Evolutionary conservation across 2,888 invertebrate species (phyloP).

Genomic region (Sepiola atlantica): DNA sequence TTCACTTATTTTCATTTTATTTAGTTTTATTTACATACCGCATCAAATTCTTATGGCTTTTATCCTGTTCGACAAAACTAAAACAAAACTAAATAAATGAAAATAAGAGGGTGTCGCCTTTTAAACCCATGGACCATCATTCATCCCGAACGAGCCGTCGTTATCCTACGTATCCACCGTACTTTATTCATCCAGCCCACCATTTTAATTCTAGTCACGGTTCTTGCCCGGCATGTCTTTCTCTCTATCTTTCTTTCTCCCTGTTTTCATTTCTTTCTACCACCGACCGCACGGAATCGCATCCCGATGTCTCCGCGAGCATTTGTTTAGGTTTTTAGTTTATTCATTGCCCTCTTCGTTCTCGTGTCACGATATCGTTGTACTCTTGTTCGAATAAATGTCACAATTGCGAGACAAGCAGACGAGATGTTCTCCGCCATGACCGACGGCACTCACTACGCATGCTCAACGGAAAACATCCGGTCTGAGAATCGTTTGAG

Average conservation of each 20-base stretch:
- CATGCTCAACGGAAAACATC: not conserved
- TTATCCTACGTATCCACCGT: not conserved
- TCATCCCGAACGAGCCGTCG: not conserved
- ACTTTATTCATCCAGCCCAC: not conserved
- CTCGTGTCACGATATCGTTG: not conserved
- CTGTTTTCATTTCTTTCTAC: not conserved
- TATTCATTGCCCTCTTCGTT: not conserved
- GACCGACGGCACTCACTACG: not conserved
- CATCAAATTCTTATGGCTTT: not conserved
- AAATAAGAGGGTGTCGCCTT: not conserved
- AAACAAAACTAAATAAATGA: not conserved
- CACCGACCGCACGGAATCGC: not conserved
- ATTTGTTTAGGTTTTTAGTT: not conserved
- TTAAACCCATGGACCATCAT: not conserved
- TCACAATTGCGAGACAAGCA: not conserved
- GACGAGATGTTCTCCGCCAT: not conserved
- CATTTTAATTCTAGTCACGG: not conserved
- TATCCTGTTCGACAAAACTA: not conserved
- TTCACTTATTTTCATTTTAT: not conserved
- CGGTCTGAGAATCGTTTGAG: not conserved
- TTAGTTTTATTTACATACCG: not conserved
- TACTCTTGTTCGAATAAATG: not conserved
- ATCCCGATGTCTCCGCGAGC: not conserved
- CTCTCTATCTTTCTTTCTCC: not conserved
- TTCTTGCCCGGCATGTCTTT: not conserved